phyloP scores from a whole-genome alignment of 2,888 invertebrate species.

The Glyphotaelius pellucidus region DNA sequence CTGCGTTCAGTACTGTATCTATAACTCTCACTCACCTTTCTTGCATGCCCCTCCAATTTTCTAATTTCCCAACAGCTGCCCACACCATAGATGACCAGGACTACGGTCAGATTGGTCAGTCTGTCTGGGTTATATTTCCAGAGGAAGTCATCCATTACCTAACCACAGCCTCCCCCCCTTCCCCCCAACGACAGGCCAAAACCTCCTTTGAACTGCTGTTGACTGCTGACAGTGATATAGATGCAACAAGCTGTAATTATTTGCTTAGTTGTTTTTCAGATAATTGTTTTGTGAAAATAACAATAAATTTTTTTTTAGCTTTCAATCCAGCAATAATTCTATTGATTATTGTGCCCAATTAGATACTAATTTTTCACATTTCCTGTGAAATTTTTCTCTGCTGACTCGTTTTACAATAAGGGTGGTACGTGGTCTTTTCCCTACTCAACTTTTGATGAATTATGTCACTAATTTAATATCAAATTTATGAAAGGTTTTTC shows the following conservation, averaged over 20 bases:
- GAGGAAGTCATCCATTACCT: slow-evolving; percentile 21
- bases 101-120: not conserved
- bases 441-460: not conserved
- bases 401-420: not conserved
- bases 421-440: not conserved
- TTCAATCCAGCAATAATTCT: not conserved
- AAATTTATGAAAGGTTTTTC: not conserved
- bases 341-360: not conserved
- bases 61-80: not conserved
- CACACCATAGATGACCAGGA: not conserved
- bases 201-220: not conserved
- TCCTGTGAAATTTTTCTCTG: not conserved
- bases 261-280: not conserved
- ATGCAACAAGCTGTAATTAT: not conserved
- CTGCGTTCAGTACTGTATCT: not conserved
- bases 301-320: no score
- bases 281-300: no score
- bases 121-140: not conserved
- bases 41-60: not conserved
- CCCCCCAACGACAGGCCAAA: not conserved
- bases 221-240: not conserved
- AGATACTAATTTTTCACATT: not conserved
- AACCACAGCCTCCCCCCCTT: not conserved
- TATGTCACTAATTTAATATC: not conserved
- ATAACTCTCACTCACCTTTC: not conserved